Percentiles rank a stretch among this genome's conserved stretches.
Conservation (phyloP, 1,140 invertebrate species). For the Tenebrio molitor region DNA sequence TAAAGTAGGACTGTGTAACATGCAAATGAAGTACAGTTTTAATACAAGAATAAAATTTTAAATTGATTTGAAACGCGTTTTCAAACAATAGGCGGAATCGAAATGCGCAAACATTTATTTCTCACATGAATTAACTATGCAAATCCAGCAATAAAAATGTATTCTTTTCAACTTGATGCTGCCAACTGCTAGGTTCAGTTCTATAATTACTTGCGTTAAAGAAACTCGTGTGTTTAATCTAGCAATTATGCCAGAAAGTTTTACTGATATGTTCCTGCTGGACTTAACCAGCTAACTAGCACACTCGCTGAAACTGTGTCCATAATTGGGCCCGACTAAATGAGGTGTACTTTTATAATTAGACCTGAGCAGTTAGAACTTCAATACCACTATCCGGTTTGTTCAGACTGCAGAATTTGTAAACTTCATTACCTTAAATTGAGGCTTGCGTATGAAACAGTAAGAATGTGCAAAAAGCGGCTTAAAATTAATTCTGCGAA, state of each 20-base stretch:
- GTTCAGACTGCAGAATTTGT: neutral
- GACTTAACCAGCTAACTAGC: constrained; percentile 28
- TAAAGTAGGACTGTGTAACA: neutral
- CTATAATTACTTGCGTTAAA: neutral
- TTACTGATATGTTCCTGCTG: constrained; percentile 33
- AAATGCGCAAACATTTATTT: neutral
- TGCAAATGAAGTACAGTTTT: neutral
- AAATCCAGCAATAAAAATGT: neutral
- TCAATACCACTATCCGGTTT: neutral
- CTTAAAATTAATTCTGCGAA: no score
- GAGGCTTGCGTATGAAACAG: no score
- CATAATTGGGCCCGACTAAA: constrained; percentile 15
- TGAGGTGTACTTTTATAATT: constrained; percentile 36
- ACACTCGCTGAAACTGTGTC: constrained; percentile 1
- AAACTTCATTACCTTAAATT: constrained; percentile 14
- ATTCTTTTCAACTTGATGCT: no score
- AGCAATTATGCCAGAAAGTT: constrained; percentile 25
- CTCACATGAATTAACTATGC: neutral
- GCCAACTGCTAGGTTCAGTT: no score
- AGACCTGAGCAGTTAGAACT: neutral
- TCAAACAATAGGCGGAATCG: neutral
- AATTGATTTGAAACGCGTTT: neutral
- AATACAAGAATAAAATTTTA: constrained; percentile 4
- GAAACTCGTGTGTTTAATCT: constrained; percentile 12
- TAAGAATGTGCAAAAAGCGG: no score